Percentiles rank a stretch among this genome's conserved stretches.
These are phyloP conservation scores for Mesocentrotus franciscanus DNA, from an alignment of 53 echinoderm and acorn worm species.

Conservation along the genomic window DNA sequence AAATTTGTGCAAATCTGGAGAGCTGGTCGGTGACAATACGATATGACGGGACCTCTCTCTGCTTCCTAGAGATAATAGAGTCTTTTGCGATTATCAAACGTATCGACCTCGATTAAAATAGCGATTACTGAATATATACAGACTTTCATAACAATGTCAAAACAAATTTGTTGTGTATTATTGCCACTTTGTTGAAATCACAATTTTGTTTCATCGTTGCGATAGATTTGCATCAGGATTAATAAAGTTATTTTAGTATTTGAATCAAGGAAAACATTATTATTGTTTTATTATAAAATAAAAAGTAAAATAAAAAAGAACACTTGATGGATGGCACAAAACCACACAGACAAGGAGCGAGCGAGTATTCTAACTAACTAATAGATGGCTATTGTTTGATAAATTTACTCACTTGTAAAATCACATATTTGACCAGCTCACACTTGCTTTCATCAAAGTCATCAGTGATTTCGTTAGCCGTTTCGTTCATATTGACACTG, in stretches of 20 bases:
- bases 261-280: not conserved
- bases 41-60: too few relatives aligned
- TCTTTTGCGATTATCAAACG: not conserved
- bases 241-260: not conserved
- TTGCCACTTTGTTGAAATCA: not conserved
- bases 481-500: not conserved
- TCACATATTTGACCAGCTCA: conserved; percentile 62
- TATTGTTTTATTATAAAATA: too few relatives aligned
- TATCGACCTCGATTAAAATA: not conserved
- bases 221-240: not conserved
- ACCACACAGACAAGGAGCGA: not conserved
- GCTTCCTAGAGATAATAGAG: not conserved
- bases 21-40: not conserved
- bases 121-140: not conserved
- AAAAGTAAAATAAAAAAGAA: too few relatives aligned
- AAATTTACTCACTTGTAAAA: conserved; percentile 53
- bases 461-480: not conserved
- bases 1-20: not conserved
- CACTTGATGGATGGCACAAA: too few relatives aligned
- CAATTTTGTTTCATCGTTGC: not conserved
- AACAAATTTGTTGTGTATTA: not conserved
- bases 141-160: not conserved
- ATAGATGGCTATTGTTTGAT: too few relatives aligned
- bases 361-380: not conserved
- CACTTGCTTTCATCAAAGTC: conserved; percentile 52